Base-by-base conservation (phyloP, 2,113 vertebrate species). In the Ranitomeya variabilis region DNA sequence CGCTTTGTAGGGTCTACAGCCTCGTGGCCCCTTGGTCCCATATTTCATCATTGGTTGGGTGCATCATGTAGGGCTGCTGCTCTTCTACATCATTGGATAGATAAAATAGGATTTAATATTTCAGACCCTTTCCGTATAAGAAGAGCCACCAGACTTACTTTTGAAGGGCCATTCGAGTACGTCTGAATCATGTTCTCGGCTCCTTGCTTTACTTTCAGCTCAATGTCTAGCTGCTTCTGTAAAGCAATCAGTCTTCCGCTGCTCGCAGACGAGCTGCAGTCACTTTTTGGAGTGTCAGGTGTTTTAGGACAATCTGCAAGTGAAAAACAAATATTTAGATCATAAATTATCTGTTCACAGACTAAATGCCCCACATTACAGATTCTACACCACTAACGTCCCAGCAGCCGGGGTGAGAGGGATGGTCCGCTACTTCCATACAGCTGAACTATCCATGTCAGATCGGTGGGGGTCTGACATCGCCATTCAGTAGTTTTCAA, bases 171-270 rank as follows among this genome's bases (percentile, higher is more conserved):
- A 91, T 99, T 99, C 86, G 98, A 99, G 94, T 99, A 99, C 96
- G 98, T 99, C 93, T 97, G 98, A 93, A 99, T 99, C 98, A 99
- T 99, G 93, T 99, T 99, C 92, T 99, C 98, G 1, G 98, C 98
- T 83, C 98, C 98, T 90, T 99, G 98, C 91, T 99, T 99, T 92
- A 99, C 98, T 93, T 99, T 99, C 91, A 98, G 94, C 92, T 99
- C 98, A 91, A 99, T 99, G 94, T 99, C 97, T 84, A 97, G 94
- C 91, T 99, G 98, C 87, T 98, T 97, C 92, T 99, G 97, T 92
- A 99, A 95, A 88, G 97, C 98, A 69, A 96, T 97, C 90, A 99
- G 93, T 89, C 96, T 96, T 92, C 95, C 96, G 92, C 94, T 98
- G 93, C 95, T 97, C 11, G 96, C 95, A 92, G 95, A 94, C 92